Conservation (phyloP, 2,888 invertebrate genomes). For the Ochropacha duplaris region DNA sequence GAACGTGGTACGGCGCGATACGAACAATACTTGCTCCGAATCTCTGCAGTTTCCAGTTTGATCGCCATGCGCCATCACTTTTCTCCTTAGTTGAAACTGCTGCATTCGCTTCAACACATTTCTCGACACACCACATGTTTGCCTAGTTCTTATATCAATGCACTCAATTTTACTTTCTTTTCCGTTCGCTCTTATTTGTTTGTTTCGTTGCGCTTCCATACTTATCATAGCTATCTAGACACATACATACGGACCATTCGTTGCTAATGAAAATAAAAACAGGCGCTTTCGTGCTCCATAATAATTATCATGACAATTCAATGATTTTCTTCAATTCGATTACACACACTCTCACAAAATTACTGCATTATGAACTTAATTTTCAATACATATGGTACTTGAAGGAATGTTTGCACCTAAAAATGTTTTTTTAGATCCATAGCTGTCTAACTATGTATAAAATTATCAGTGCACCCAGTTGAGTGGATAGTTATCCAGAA, state of each 20-base stretch:
- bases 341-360: not conserved
- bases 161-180: slow-evolving; percentile 82
- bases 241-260: slow-evolving; percentile 7
- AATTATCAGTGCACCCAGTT: too few species aligned
- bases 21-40: slow-evolving; percentile 58
- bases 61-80: slow-evolving; percentile 65
- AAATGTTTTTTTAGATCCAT: too few species aligned
- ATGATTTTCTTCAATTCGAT: not conserved
- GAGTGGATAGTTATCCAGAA: too few species aligned
- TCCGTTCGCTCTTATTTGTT: slow-evolving; percentile 77
- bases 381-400: too few species aligned
- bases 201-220: slow-evolving; percentile 48
- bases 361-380: not conserved
- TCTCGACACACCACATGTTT: slow-evolving; percentile 64
- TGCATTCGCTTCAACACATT: slow-evolving; percentile 64
- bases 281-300: slow-evolving; percentile 31
- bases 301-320: slow-evolving; percentile 11
- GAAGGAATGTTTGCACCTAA: too few species aligned
- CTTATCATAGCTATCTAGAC: slow-evolving; percentile 24
- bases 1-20: slow-evolving; percentile 44
- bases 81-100: slow-evolving; percentile 66
- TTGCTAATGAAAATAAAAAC: slow-evolving; percentile 51
- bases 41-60: slow-evolving; percentile 62
- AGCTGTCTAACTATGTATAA: too few species aligned
- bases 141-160: slow-evolving; percentile 76